Percentiles rank a stretch among this genome's conserved stretches.
Conservation (phyloP, 2,888 invertebrate species). For the Eledone cirrhosa region DNA sequence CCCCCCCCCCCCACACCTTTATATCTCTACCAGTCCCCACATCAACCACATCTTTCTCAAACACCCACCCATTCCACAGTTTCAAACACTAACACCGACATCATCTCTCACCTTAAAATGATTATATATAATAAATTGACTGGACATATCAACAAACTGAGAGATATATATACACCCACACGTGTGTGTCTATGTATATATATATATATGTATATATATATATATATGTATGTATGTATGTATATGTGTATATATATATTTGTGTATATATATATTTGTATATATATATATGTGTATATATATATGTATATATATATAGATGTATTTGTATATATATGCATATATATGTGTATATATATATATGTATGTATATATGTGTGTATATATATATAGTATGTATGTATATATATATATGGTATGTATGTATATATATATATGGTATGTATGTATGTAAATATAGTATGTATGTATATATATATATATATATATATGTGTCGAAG, state of each 20-base stretch:
- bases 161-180: neutral
- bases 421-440: too few relatives aligned
- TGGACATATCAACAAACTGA: neutral
- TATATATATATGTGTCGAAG: too few relatives aligned
- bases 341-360: neutral
- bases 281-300: constrained; percentile 1
- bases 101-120: too few relatives aligned
- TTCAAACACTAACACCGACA: too few relatives aligned
- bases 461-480: neutral
- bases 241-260: constrained; percentile 2
- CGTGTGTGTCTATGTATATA: neutral
- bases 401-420: too few relatives aligned
- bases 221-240: neutral
- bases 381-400: too few relatives aligned
- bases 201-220: constrained; percentile 11
- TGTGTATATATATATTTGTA: neutral
- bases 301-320: neutral
- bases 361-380: constrained; percentile 4
- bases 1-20: too few relatives aligned
- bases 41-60: too few relatives aligned
- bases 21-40: too few relatives aligned
- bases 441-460: neutral
- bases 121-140: neutral
- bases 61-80: too few relatives aligned
- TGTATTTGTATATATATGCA: neutral